Evolutionary conservation across 2,797 vertebrate genomes (phyloP), one percentile per base, ranked within the genome.

Genomic region (Carapus acus): DNA sequence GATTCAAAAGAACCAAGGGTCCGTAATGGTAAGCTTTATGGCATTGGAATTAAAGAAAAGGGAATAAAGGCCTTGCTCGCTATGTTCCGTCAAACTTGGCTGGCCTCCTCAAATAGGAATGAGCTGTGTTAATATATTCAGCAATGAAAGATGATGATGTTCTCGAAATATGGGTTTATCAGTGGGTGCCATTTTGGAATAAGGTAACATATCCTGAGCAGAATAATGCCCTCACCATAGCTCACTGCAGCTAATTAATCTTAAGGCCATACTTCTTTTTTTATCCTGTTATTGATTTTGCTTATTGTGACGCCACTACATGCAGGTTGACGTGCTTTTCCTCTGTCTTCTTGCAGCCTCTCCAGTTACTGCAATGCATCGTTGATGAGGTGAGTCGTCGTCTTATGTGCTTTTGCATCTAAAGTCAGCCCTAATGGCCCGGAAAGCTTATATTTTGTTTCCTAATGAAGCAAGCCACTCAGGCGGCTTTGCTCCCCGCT

Each of bases 301-400:
- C 64, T 87, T 87, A 89, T 92, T 94, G 91, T 94, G 88, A 90
- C 88, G 90, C 93, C 83, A 90, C 91, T 91, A 87, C 87, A 89
- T 87, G 81, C 81, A 82, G 81, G 80, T 88, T 93, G 90, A 93
- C 91, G 86, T 88, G 85, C 75, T 72, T 62, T 43, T 52, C 43
- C 54, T 76, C 47, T 71, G 66, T 73, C 47, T 54, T 79, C 82
- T 86, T 86, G 78, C 90, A 98, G 94, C 96, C 96, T 93, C 93
- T 99, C 86, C 96, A 98, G 96, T 94, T 99, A 94, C 92, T 98
- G 90, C 96, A 99, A 93, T 98, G 96, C 94, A 98, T 99, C 92
- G 94, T 98, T 97, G 96, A 98, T 99, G 96, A 99, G 96, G 96
- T 99, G 94, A 98, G 96, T 96, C 93, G 79, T 76, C 87, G 87